Percentiles rank a stretch among this genome's conserved stretches.
These are phyloP conservation scores for Desmophyllum pertusum DNA, from an alignment of 92 coral and sea anemone species.

Conservation along the genomic window DNA sequence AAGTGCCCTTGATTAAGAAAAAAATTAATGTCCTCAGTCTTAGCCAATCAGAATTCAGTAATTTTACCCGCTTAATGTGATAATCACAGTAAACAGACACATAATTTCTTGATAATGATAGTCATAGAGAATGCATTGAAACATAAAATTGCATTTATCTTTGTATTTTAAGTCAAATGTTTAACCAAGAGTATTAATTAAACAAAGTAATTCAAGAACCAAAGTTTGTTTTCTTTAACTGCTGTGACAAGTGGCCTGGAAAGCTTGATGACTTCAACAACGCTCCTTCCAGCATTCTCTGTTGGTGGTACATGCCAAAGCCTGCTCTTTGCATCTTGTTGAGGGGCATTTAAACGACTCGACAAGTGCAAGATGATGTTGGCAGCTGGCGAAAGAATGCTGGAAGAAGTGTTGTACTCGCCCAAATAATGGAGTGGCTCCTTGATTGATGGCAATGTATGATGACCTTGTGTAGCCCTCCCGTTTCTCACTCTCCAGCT, in stretches of 20 bases:
- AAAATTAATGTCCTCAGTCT: no score
- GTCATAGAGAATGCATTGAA: no score
- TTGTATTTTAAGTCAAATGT: no score
- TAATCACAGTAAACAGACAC: no score
- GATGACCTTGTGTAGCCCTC: conserved; percentile 14
- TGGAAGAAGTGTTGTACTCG: conserved; percentile 26
- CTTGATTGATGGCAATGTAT: not conserved
- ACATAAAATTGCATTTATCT: no score
- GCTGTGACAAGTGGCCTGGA: conserved; percentile 46
- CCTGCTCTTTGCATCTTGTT: conserved; percentile 35
- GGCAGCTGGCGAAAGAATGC: conserved; percentile 6
- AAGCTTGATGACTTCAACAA: conserved; percentile 19
- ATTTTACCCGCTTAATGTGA: no score
- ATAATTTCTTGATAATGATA: no score
- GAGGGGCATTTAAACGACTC: conserved; percentile 22
- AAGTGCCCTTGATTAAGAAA: no score
- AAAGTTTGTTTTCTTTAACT: conserved; percentile 21
- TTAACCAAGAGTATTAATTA: no score
- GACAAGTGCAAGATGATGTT: conserved; percentile 11
- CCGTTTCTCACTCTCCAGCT: conserved; percentile 29
- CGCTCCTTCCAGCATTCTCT: conserved; percentile 16
- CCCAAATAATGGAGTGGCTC: conserved; percentile 25
- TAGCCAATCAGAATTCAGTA: no score
- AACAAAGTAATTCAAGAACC: conserved; percentile 21
- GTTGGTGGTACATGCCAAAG: conserved; percentile 24